Conservation (phyloP, 2,888 invertebrate species). For the Rotaria sp. region DNA sequence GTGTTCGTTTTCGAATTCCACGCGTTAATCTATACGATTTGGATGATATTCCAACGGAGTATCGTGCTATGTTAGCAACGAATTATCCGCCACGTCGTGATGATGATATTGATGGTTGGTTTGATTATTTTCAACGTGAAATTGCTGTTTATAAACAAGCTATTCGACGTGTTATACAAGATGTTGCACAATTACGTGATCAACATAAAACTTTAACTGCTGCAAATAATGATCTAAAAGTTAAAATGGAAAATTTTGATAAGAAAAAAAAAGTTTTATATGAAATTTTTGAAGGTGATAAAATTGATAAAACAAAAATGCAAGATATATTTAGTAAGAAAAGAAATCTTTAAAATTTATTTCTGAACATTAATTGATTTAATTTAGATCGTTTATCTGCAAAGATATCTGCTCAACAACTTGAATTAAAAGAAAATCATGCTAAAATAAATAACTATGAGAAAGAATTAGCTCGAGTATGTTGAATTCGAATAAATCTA, state of each 20-base stretch:
- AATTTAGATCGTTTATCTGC: conserved; percentile 35
- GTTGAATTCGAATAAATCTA: not conserved
- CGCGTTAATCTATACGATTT: conserved; percentile 28
- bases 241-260: conserved; percentile 36
- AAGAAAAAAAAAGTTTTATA: conserved; percentile 36
- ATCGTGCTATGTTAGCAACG: conserved; percentile 25
- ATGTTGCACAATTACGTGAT: conserved; percentile 29
- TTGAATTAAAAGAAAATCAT: conserved; percentile 38
- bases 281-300: conserved; percentile 36
- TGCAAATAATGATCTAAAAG: conserved; percentile 30
- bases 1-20: conserved; percentile 17
- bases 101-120: conserved; percentile 38
- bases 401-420: conserved; percentile 25
- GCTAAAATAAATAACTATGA: conserved; percentile 30
- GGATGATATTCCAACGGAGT: conserved; percentile 36
- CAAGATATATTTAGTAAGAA: conserved; percentile 36
- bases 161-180: conserved; percentile 35
- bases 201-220: conserved; percentile 32
- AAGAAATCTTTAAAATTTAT: not conserved
- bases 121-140: conserved; percentile 33
- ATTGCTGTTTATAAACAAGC: conserved; percentile 29
- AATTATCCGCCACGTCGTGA: conserved; percentile 24
- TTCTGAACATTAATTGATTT: too few species aligned
- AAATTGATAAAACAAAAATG: conserved; percentile 35
- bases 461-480: conserved; percentile 36